These are phyloP conservation scores for Bambusicola thoracicus DNA, from an alignment of 2,113 vertebrate genomes.

Conservation along the genomic window DNA sequence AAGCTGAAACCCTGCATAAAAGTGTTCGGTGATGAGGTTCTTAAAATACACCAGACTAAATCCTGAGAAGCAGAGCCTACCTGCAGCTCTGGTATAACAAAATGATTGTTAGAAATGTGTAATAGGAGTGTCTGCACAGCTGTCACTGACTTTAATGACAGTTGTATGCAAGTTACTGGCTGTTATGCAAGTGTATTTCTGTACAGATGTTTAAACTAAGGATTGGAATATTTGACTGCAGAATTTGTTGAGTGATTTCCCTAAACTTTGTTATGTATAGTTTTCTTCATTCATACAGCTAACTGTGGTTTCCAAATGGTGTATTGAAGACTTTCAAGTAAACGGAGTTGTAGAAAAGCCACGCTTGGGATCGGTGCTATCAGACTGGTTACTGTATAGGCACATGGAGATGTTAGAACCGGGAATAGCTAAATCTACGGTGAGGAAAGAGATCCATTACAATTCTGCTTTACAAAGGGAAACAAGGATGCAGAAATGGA, in stretches of 20 bases:
- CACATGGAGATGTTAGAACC: neutral
- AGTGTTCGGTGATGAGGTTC: neutral
- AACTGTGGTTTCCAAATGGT: neutral
- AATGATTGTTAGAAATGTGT: neutral
- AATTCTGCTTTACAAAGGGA: neutral
- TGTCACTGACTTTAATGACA: neutral
- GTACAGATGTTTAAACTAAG: neutral
- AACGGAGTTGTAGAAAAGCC: neutral
- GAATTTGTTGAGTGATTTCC: neutral
- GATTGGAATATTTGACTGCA: neutral
- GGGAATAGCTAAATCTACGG: neutral
- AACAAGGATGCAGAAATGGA: neutral
- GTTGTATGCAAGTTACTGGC: neutral
- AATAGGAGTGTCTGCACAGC: neutral
- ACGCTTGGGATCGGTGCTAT: neutral
- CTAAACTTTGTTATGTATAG: neutral
- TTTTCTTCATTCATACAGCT: neutral
- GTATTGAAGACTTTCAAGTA: neutral
- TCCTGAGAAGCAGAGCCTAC: neutral
- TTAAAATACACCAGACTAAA: neutral
- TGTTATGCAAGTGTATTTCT: neutral
- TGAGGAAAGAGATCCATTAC: neutral
- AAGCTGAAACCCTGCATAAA: neutral
- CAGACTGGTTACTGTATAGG: neutral
- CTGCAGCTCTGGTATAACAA: neutral